phyloP scores from a whole-genome alignment of 2,797 vertebrate species.

The Notolabrus celidotus region DNA sequence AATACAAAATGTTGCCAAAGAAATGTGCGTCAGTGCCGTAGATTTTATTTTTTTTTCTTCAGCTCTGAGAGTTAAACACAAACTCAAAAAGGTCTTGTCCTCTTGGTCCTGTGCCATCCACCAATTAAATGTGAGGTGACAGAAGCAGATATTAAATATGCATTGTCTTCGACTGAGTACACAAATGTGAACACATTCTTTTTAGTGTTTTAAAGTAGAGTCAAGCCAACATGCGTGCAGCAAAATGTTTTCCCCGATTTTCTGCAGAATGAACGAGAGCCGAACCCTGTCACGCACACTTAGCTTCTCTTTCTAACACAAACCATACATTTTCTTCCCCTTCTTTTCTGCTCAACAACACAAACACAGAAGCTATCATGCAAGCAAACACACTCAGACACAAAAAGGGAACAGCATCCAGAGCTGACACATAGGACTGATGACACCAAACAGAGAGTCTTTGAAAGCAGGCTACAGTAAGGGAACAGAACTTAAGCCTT shows the following conservation, averaged over 20 bases:
- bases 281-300: conserved; percentile 33
- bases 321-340: conserved; percentile 16
- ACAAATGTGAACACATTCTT: conserved; percentile 63
- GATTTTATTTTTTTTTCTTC: background rate
- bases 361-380: conserved; percentile 15
- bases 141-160: conserved; percentile 72
- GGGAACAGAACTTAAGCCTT: background rate
- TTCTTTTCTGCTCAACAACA: conserved; percentile 1
- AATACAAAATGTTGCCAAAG: conserved; percentile 13
- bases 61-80: conserved; percentile 48
- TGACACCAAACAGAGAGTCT: conserved; percentile 14
- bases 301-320: conserved; percentile 35
- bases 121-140: conserved; percentile 76
- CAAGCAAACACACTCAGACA: conserved; percentile 2
- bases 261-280: conserved; percentile 37
- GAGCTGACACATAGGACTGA: conserved; percentile 19
- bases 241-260: conserved; percentile 49
- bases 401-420: conserved; percentile 18
- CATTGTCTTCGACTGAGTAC: conserved; percentile 50
- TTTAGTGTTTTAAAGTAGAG: conserved; percentile 64
- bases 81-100: conserved; percentile 72
- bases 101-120: conserved; percentile 57
- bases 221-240: conserved; percentile 50
- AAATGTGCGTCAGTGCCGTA: conserved; percentile 28
- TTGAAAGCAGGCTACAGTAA: background rate